A percentile compares a stretch with the other conserved stretches of the same genome.
Conservation (phyloP, 2,888 invertebrate species). For the Troglohyphantes excavatus region DNA sequence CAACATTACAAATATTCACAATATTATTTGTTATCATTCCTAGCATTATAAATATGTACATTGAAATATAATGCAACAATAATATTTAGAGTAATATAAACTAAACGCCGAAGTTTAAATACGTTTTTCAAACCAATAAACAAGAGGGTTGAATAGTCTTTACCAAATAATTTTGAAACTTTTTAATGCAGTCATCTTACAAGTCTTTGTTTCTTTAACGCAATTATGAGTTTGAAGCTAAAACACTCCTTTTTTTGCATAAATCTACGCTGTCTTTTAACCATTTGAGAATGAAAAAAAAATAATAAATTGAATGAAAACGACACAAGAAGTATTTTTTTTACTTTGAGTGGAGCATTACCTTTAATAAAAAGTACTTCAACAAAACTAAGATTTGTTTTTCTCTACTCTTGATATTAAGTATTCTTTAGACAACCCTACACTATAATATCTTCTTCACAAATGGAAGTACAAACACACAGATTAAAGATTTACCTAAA, state of each 20-base stretch:
- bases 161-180: slow-evolving; percentile 29
- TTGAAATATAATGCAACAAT: no score
- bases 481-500: no score
- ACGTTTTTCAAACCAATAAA: no score
- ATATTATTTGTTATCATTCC: no score
- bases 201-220: slow-evolving; percentile 41
- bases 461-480: no score
- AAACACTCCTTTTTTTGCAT: background rate
- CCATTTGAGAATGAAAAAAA: slow-evolving; percentile 46
- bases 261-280: slow-evolving; percentile 31
- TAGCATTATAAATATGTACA: no score
- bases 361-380: slow-evolving; percentile 49
- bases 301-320: slow-evolving; percentile 34
- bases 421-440: slow-evolving; percentile 37
- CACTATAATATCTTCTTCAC: no score
- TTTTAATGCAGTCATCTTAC: slow-evolving; percentile 28
- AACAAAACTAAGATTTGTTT: slow-evolving; percentile 66
- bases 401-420: slow-evolving; percentile 41
- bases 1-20: no score
- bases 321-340: slow-evolving; percentile 37
- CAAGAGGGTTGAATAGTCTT: background rate
- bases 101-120: no score
- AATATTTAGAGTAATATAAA: no score
- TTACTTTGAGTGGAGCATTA: slow-evolving; percentile 7
- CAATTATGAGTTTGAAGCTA: slow-evolving; percentile 53